Evolutionary conservation across 1,140 invertebrate species (phyloP).

Genomic region (Lithobius niger): DNA sequence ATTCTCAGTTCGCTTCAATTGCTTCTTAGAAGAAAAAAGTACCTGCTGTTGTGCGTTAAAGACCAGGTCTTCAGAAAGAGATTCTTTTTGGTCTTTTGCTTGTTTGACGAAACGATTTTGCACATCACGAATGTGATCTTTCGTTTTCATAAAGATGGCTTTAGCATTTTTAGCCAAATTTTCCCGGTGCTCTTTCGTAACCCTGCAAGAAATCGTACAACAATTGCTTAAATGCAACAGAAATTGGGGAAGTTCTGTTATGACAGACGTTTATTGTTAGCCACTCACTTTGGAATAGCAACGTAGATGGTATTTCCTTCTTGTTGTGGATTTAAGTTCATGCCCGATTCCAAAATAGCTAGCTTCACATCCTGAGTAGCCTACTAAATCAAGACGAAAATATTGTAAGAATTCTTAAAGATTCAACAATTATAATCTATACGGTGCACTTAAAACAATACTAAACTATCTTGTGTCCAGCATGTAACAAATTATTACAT

Average conservation of each 20-base stretch:
- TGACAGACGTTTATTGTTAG: neutral
- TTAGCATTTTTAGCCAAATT: slow-evolving; percentile 75
- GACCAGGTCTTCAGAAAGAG: slow-evolving; percentile 48
- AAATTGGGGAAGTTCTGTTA: too few species aligned
- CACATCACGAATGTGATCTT: slow-evolving; percentile 58
- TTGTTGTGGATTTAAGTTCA: slow-evolving; percentile 89
- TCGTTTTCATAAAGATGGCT: slow-evolving; percentile 58
- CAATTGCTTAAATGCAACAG: neutral
- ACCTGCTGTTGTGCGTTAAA: slow-evolving; percentile 47
- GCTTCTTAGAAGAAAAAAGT: too few species aligned
- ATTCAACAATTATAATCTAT: neutral
- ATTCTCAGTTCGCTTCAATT: too few species aligned
- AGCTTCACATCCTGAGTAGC: slow-evolving; percentile 60
- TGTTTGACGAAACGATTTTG: slow-evolving; percentile 58
- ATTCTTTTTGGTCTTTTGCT: slow-evolving; percentile 46
- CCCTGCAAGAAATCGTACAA: slow-evolving; percentile 37
- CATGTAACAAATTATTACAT: too few species aligned
- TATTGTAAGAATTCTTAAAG: neutral
- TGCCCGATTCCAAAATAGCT: slow-evolving; percentile 58
- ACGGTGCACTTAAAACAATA: too few species aligned
- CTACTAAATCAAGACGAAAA: slow-evolving; percentile 20
- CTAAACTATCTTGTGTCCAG: too few species aligned
- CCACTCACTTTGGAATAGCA: slow-evolving; percentile 65
- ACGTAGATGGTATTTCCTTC: slow-evolving; percentile 80
- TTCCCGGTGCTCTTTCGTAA: slow-evolving; percentile 84